Base-by-base conservation (phyloP, 2,888 invertebrate genomes). In the Amblyteles armatorius region DNA sequence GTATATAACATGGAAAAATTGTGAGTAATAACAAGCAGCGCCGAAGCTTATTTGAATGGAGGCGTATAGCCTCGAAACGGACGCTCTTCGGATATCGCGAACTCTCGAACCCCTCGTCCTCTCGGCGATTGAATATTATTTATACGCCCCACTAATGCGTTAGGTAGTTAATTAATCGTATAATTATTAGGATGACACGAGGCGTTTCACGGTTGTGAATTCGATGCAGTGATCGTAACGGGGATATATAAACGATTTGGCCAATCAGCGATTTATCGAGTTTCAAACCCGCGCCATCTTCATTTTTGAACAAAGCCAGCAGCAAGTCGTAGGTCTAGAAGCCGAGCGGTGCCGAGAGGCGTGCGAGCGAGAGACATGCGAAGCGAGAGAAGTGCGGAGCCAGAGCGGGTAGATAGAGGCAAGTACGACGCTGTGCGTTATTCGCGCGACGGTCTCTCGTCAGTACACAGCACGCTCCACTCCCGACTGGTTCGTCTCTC, bases 231-330 rank as follows among this genome's bases (percentile, higher is more conserved):
- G 76, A 73, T n/a, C 29, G 67, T n/a, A 13, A 16, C n/a, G 29
- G 65, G 36, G 48, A 16, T 50, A 11, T 48, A 48, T 40, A 52
- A 79, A 48, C 68, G 4, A 55, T 82, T 73, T 71, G 94, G 93
- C 92, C 92, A 94, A 93, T 92, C 91, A 93, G 94, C 93, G 92
- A 90, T 90, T 90, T 93, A 92, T 92, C 95, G 95, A 94, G 94
- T 93, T 94, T 94, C 93, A 94, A 95, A 95, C 93, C 95, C 96
- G 96, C 97, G 97, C 97, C 97, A 96, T 97, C 96, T 97, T 97
- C 96, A 96, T 95, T 96, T 96, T 96, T 96, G 96, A 97, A 97
- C 96, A 95, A 95, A 96, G 96, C 95, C 95, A 95, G 94, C 95
- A 88, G 87, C 88, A 78, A 82, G 82, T 83, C 84, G 83, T 76